These are phyloP conservation scores for Geotrypetes seraphini DNA, from an alignment of 2,797 vertebrate species.

Conservation along the genomic window DNA sequence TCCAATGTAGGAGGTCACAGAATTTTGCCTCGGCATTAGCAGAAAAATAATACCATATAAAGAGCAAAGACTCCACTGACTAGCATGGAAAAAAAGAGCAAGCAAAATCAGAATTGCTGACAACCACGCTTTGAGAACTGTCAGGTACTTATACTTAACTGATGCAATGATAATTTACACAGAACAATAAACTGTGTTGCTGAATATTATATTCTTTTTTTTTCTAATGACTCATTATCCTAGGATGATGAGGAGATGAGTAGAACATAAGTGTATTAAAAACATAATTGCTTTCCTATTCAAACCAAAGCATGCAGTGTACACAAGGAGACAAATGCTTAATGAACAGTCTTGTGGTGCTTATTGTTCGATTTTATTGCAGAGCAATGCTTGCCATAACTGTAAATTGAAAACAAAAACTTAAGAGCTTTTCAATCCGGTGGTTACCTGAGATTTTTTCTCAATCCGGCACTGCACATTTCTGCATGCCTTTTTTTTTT, in stretches of 20 bases:
- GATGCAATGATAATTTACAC: conserved; percentile 14
- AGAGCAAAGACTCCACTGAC: background rate
- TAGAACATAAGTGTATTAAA: conserved; percentile 33
- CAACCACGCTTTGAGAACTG: conserved; percentile 1
- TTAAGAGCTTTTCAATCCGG: conserved; percentile 20
- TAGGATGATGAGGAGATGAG: conserved; percentile 25
- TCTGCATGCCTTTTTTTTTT: background rate
- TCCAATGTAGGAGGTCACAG: background rate
- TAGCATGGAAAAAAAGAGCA: background rate
- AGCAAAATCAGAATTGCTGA: conserved; percentile 10
- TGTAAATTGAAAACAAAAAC: conserved; percentile 4
- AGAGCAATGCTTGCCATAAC: conserved; percentile 1
- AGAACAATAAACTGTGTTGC: conserved; percentile 13
- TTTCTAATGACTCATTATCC: conserved; percentile 35
- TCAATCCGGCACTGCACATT: background rate
- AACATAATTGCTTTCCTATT: conserved; percentile 37
- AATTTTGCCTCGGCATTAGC: conserved; percentile 1
- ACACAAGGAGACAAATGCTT: conserved; percentile 17
- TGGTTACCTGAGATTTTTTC: conserved; percentile 9
- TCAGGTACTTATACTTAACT: conserved; percentile 12
- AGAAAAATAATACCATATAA: background rate
- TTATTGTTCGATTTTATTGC: conserved; percentile 7
- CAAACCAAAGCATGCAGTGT: conserved; percentile 4
- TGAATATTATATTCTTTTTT: conserved; percentile 29
- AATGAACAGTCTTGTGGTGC: conserved; percentile 2